Evolutionary conservation across 1,140 invertebrate species (phyloP), one percentile per base, ranked within the genome.

Genomic region (Macrocentrus cingulum): DNA sequence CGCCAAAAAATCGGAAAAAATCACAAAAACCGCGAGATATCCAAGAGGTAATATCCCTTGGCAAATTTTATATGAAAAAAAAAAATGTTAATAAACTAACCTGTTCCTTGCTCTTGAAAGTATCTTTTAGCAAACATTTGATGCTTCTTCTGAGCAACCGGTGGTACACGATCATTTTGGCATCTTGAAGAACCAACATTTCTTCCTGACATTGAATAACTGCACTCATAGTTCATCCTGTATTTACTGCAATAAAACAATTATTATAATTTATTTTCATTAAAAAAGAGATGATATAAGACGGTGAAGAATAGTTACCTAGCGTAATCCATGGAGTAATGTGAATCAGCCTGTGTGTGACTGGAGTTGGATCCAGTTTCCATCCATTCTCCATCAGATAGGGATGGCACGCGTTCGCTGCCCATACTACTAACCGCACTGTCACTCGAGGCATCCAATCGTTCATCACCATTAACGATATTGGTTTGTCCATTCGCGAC

Each of bases 361-460:
- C 88, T 89, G 1, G 91, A 91, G 70, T 94, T 91, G 29, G 88
- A 91, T 13, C 90, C 91, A 25, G 84, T 85, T 68, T 94, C 92
- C 74, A 91, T 91, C 91, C 91, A 94, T 66, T 94, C 92, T 13
- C 89, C 90, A 70, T 94, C 91, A 7, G 90, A 92, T 1, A 92
- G 79, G 0, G 91, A 92, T 1, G 91, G 89, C 13, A 92, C 91
- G n/a, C 91, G 81, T 68, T 94, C 91, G 4, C 91, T 93, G 5
- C 91, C 91, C 91, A 95, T 93, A 1, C 91, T 94, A 59, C 91
- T 93, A 25, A 94, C 91, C 4, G 91, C 91, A 72, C 91, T 93
- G 75, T 94, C 92, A 67, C 86, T 88, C 18, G 90, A 91, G 0
- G 89, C 89, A 68, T 92, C 91, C 69, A 89, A 81, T 39, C 89